These are phyloP conservation scores for Irena cyanogastra DNA, from an alignment of 2,113 vertebrate species.

Conservation along the genomic window DNA sequence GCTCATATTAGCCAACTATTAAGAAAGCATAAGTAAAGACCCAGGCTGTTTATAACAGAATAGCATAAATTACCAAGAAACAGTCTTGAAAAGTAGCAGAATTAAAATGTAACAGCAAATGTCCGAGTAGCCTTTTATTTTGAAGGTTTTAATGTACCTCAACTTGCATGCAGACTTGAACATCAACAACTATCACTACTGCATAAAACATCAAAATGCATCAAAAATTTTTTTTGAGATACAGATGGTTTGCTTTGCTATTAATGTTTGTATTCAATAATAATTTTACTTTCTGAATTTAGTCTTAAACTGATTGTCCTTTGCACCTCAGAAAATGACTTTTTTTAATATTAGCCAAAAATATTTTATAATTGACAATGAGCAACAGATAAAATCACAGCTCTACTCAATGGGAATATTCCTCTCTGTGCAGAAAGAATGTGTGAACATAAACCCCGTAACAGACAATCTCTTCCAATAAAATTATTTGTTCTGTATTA, in stretches of 20 bases:
- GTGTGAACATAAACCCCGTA: neutral
- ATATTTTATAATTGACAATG: neutral
- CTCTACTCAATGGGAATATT: neutral
- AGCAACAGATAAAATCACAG: neutral
- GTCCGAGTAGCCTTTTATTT: neutral
- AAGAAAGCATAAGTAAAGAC: neutral
- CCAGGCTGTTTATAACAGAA: neutral
- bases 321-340: neutral
- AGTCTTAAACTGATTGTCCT: neutral
- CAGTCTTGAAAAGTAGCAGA: neutral
- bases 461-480: neutral
- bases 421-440: neutral
- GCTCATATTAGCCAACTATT: neutral
- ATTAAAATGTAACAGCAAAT: neutral
- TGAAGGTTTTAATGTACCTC: neutral
- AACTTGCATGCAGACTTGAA: neutral
- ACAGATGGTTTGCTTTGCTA: neutral
- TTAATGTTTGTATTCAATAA: neutral
- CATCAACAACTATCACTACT: neutral
- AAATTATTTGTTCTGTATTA: neutral
- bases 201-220: neutral
- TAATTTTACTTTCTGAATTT: neutral
- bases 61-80: neutral
- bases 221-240: neutral
- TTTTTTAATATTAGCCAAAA: neutral